phyloP scores from a whole-genome alignment of 1,140 invertebrate genomes.

The Microplitis demolitor region DNA sequence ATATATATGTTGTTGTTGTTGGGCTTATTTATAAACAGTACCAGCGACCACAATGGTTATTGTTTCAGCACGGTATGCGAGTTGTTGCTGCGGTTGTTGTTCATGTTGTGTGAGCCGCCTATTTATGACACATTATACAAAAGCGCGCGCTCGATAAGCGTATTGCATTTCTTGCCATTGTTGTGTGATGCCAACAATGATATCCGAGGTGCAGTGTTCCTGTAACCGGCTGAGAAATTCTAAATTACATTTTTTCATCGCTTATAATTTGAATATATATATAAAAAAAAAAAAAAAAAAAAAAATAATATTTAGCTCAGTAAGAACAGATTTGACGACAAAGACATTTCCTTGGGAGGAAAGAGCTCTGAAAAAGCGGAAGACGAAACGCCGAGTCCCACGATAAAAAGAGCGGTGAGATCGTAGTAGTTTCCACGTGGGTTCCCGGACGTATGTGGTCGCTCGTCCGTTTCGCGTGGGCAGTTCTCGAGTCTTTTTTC shows the following conservation, averaged over 20 bases:
- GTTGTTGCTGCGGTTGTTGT: slow-evolving; percentile 30
- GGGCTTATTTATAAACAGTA: slow-evolving; percentile 57
- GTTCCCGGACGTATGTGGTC: slow-evolving; percentile 34
- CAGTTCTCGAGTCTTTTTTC: background rate
- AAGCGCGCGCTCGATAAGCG: slow-evolving; percentile 53
- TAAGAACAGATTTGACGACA: background rate
- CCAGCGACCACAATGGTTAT: slow-evolving; percentile 60
- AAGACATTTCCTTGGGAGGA: slow-evolving; percentile 24
- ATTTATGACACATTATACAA: slow-evolving; percentile 64
- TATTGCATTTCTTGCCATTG: slow-evolving; percentile 52
- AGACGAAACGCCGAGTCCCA: slow-evolving; percentile 26
- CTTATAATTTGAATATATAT: too few species aligned
- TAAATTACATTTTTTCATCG: too few species aligned
- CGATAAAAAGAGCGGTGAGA: slow-evolving; percentile 24
- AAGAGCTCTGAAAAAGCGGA: slow-evolving; percentile 26
- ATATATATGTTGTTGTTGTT: background rate
- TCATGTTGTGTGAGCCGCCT: slow-evolving; percentile 49
- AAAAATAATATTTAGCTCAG: background rate
- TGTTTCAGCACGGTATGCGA: slow-evolving; percentile 50
- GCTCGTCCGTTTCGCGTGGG: slow-evolving; percentile 29
- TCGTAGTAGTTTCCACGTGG: slow-evolving; percentile 24
- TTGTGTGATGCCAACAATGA: slow-evolving; percentile 57
- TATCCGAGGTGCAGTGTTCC: slow-evolving; percentile 29
- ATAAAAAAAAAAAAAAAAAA: too few species aligned
- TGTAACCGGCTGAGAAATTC: too few species aligned